Conservation (phyloP, 2,113 vertebrate species). For the Gymnarchus niloticus region DNA sequence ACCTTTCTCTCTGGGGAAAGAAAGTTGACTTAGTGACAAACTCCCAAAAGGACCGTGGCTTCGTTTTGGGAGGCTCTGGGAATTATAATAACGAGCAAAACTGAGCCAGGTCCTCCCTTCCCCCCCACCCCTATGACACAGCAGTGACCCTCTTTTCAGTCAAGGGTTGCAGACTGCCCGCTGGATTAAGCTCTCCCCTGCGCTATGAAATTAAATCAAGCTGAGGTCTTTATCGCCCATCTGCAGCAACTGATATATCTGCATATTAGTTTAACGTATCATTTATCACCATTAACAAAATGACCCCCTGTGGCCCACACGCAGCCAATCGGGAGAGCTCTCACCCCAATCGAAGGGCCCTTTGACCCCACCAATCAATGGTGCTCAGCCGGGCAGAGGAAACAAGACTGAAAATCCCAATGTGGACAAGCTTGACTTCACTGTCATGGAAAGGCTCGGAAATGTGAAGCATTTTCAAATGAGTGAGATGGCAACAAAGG, state of each 20-base stretch:
- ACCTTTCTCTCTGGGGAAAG: not conserved
- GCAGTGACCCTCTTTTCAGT: conserved; percentile 35
- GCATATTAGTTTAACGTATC: conserved; percentile 26
- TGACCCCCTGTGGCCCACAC: not conserved
- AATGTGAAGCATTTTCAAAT: not conserved
- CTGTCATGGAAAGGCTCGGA: not conserved
- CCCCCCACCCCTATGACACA: conserved; percentile 22
- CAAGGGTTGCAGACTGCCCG: not conserved
- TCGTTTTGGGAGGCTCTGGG: not conserved
- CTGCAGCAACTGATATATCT: conserved; percentile 24
- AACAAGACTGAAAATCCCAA: not conserved
- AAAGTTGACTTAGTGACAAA: not conserved
- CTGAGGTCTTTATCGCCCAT: conserved; percentile 20
- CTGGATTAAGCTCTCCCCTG: not conserved
- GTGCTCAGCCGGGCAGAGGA: not conserved
- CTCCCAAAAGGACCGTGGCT: not conserved
- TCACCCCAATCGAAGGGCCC: not conserved
- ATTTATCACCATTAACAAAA: conserved; percentile 36
- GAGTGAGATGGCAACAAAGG: too few relatives aligned
- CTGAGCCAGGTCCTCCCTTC: not conserved
- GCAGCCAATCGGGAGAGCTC: not conserved
- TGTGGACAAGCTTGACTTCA: not conserved
- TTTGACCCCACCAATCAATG: not conserved
- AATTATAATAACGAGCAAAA: not conserved
- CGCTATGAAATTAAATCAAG: conserved; percentile 24